phyloP scores from a whole-genome alignment of 2,888 invertebrate genomes.

The Nymphalis c-album region DNA sequence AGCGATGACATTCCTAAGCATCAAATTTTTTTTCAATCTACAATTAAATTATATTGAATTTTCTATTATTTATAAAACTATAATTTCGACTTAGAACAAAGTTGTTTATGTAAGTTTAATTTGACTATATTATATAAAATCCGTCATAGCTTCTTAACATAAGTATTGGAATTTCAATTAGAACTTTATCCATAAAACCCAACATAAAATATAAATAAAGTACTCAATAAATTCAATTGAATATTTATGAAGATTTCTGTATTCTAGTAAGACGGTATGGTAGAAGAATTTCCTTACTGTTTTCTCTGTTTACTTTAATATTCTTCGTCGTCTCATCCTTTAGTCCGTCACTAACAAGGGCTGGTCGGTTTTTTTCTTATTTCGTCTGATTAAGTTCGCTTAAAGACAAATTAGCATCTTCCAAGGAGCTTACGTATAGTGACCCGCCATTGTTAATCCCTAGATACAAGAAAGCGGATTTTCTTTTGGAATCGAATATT shows the following conservation, averaged over 20 bases:
- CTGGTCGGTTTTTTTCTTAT: conserved; percentile 23
- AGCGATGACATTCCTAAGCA: too few species aligned
- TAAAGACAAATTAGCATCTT: conserved; percentile 37
- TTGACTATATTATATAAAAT: too few species aligned
- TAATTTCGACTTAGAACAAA: too few species aligned
- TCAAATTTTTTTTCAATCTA: too few species aligned
- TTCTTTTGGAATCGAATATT: background rate
- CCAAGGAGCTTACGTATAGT: conserved; percentile 24
- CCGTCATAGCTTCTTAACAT: too few species aligned
- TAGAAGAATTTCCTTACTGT: conserved; percentile 2
- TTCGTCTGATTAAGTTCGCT: conserved; percentile 31
- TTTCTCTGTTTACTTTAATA: conserved; percentile 12
- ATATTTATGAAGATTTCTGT: conserved; percentile 1
- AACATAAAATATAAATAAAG: background rate
- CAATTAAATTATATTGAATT: too few species aligned
- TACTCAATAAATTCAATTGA: conserved; percentile 2
- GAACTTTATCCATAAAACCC: too few species aligned
- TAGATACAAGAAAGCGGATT: conserved; percentile 13
- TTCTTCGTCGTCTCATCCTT: conserved; percentile 13
- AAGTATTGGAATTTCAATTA: too few species aligned
- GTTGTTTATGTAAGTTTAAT: too few species aligned
- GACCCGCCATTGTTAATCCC: conserved; percentile 36
- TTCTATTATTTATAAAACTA: too few species aligned
- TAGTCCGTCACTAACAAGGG: conserved; percentile 18
- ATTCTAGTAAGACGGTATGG: conserved; percentile 1